Base-by-base conservation (phyloP, 2,888 invertebrate genomes). In the Lasioglossum villosulum region DNA sequence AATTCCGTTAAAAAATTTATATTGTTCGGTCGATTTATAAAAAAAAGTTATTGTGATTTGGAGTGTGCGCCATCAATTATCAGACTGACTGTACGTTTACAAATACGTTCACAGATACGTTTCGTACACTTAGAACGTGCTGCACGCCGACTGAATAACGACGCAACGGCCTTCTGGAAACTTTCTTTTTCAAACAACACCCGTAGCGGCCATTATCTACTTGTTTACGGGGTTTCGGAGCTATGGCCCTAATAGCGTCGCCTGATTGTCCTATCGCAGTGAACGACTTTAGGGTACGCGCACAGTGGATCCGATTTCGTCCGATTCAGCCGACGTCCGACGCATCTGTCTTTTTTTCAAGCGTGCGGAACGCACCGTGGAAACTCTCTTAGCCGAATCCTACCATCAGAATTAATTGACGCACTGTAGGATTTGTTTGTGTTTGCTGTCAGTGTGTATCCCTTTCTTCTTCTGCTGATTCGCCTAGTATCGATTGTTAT, bases 141-240 rank as follows among this genome's bases (percentile, higher is more conserved):
- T 63, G 59, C 27, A 30, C 66, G 71, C 27, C 52, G 30, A 39
- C 19, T 34, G 45, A 10, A 59, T 70, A 75, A 48, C 56, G 56
- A 52, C 68, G 78, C 14, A 16, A 27, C 42, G 75, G 76, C 83
- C 88, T 88, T 89, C 78, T 87, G 77, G 66, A 73, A 88, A 89
- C 78, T 90, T 89, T 89, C 87, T 78, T 87, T 86, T 72, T 74
- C 42, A 45, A 83, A 89, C 84, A 78, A 68, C 56, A 52, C 34
- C 19, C 30, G 12, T 52, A 30, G 30, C 39, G 34, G 30, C 74
- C 42, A 78, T 78, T 86, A 86, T 80, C 37, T 56, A 48, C 37
- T 68, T 75, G 78, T 78, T 72, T 78, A 48, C 42, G 16, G 30
- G 37, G n/a, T 45, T 27, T 19, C 10, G 14, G 10, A 70, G 74